Evolutionary conservation across 2,113 vertebrate species (phyloP).

Genomic region (Hippocampus zosterae): DNA sequence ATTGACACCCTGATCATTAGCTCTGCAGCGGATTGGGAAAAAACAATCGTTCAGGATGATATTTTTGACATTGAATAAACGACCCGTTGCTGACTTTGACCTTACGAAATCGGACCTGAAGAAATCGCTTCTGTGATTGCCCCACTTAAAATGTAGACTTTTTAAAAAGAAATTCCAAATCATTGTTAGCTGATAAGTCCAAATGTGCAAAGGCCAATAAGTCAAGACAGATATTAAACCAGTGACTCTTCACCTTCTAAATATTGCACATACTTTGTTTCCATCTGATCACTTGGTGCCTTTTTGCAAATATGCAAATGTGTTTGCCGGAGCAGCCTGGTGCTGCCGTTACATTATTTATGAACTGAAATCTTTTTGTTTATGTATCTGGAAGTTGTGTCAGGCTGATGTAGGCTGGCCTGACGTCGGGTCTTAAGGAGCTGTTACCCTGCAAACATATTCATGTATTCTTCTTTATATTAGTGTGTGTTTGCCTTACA

Average conservation of each 20-base stretch:
- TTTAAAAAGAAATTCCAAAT: background rate
- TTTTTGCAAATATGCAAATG: conserved; percentile 50
- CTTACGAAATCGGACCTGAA: background rate
- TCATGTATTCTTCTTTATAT: conserved; percentile 62
- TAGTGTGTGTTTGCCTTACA: conserved; percentile 45
- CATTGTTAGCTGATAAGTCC: conserved; percentile 22
- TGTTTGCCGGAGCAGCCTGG: conserved; percentile 20
- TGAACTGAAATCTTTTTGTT: conserved; percentile 30
- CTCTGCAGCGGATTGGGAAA: background rate
- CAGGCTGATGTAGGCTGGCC: conserved; percentile 35
- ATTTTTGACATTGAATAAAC: background rate
- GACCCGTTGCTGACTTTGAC: background rate
- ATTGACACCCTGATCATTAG: background rate
- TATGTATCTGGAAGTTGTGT: conserved; percentile 36
- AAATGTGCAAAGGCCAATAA: conserved; percentile 7
- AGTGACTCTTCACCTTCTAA: background rate
- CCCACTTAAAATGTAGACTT: background rate
- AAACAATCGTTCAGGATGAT: background rate
- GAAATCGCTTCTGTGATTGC: background rate
- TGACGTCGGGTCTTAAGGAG: conserved; percentile 43
- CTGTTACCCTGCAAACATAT: conserved; percentile 40
- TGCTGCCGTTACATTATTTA: conserved; percentile 40
- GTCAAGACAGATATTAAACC: background rate
- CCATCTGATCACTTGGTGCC: conserved; percentile 12
- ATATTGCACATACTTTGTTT: background rate